phyloP scores from a whole-genome alignment of 2,113 vertebrate species.

The Dissostichus mawsoni region DNA sequence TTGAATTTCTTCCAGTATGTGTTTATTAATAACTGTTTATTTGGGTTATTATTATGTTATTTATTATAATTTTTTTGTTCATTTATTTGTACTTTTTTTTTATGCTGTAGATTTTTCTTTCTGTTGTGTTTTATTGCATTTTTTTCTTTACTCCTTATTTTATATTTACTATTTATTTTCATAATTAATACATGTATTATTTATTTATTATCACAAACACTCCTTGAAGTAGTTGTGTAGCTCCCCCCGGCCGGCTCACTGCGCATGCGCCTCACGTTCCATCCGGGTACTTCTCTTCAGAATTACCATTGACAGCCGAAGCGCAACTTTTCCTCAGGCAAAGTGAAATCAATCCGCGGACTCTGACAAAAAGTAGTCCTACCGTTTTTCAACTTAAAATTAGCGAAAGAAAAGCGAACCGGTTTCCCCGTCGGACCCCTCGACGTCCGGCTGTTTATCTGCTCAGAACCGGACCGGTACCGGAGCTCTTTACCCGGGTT shows the following conservation, averaged over 20 bases:
- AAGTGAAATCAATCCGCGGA: conserved; percentile 94
- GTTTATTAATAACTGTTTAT: too few species aligned
- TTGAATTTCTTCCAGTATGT: too few species aligned
- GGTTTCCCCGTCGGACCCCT: conserved; percentile 18
- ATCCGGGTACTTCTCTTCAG: conserved; percentile 90
- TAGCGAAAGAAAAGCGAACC: conserved; percentile 50
- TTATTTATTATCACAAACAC: background rate
- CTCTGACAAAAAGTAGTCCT: conserved; percentile 91
- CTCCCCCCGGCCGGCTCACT: background rate
- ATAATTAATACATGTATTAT: too few species aligned
- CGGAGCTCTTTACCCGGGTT: conserved; percentile 66
- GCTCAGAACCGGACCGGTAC: conserved; percentile 48
- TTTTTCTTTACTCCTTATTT: too few species aligned
- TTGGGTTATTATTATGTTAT: too few species aligned
- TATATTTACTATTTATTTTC: background rate
- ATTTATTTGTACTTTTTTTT: too few species aligned
- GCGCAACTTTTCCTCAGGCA: conserved; percentile 93
- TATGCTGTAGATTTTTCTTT: too few species aligned
- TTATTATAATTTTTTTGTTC: too few species aligned
- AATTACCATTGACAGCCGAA: conserved; percentile 92
- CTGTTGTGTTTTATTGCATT: too few species aligned
- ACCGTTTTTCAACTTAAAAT: conserved; percentile 81
- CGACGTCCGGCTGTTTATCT: conserved; percentile 26
- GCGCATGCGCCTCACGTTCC: conserved; percentile 77
- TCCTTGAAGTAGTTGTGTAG: conserved; percentile 23